These are phyloP conservation scores for Gallinago nigripennis DNA, from an alignment of 2,797 vertebrate species.

Conservation along the genomic window DNA sequence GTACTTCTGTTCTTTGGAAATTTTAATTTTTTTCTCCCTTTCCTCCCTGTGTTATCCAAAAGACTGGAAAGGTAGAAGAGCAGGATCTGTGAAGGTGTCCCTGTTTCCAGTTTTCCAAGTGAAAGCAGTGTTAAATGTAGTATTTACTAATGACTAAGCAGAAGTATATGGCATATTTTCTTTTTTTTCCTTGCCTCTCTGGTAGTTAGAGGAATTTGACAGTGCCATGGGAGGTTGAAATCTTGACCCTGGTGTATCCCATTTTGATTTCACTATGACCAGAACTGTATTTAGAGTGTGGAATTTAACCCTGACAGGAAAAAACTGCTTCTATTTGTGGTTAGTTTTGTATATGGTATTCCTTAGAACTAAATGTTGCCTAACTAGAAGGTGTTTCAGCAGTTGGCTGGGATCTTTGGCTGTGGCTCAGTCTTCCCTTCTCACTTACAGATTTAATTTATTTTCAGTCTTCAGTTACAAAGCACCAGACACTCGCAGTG, in stretches of 20 bases:
- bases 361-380: background rate
- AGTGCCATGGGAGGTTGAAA: background rate
- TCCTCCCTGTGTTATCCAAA: background rate
- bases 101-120: conserved; percentile 14
- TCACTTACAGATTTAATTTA: background rate
- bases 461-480: background rate
- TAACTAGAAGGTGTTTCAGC: background rate
- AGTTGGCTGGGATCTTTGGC: background rate
- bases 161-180: background rate
- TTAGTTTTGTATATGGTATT: background rate
- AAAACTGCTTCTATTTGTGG: background rate
- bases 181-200: background rate
- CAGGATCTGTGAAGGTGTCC: background rate
- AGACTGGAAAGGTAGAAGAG: background rate
- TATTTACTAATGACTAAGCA: background rate
- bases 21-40: background rate
- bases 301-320: background rate
- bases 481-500: background rate
- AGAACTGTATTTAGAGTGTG: background rate
- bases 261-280: background rate
- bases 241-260: background rate
- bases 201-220: background rate
- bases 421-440: background rate
- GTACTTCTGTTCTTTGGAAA: background rate
- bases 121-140: conserved; percentile 5